Percentiles rank a stretch among this genome's conserved stretches.
These are phyloP conservation scores for Dasyornis broadbenti DNA, from an alignment of 2,113 vertebrate genomes.

Conservation along the genomic window DNA sequence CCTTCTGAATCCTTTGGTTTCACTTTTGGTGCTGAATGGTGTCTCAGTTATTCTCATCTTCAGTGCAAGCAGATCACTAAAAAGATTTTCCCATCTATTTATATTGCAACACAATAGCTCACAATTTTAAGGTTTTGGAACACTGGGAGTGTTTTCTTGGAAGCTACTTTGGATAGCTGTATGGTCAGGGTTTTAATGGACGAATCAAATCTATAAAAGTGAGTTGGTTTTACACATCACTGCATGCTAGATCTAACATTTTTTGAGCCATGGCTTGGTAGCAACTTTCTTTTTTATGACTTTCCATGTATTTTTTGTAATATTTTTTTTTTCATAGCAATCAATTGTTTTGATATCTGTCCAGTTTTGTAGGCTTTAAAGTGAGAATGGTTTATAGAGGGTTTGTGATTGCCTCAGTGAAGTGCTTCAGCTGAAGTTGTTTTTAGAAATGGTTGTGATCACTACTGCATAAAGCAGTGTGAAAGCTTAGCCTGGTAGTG, in stretches of 20 bases:
- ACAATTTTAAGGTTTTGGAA: not conserved
- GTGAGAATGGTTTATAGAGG: not conserved
- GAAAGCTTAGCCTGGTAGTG: not conserved
- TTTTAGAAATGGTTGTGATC: not conserved
- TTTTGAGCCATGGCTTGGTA: not conserved
- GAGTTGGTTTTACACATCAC: not conserved
- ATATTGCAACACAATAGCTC: not conserved
- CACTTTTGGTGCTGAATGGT: not conserved
- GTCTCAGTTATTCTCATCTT: not conserved
- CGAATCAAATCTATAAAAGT: not conserved
- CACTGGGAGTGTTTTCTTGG: rapidly evolving
- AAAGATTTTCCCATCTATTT: not conserved
- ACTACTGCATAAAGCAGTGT: not conserved
- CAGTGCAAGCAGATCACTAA: not conserved
- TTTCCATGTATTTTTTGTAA: not conserved
- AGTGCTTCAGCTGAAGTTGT: not conserved
- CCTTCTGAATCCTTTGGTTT: not conserved
- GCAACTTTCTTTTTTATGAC: not conserved
- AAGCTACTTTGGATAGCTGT: not conserved
- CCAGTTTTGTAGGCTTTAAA: not conserved
- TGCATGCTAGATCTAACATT: rapidly evolving
- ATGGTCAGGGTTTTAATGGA: not conserved
- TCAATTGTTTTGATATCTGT: not conserved
- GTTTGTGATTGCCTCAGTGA: not conserved
- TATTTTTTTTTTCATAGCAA: not conserved